Percentiles rank a stretch among this genome's conserved stretches.
These are phyloP conservation scores for Balanococcus diminutus DNA, from an alignment of 2,888 invertebrate genomes.

Conservation along the genomic window DNA sequence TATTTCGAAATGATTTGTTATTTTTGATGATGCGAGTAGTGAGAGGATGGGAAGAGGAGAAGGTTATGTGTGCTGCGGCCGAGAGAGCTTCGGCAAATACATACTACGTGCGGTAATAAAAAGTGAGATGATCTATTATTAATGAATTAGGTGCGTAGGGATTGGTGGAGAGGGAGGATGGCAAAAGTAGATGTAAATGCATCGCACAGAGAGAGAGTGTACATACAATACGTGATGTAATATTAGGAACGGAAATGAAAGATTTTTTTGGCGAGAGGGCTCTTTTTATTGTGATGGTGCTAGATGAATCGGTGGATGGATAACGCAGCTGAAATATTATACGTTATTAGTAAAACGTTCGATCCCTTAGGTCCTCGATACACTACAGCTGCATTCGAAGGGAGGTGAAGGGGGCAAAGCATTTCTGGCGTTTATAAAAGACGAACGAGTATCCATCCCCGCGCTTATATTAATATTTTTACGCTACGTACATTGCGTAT, in stretches of 20 bases:
- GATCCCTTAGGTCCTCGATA: slow-evolving; percentile 26
- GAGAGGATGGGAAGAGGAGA: background rate
- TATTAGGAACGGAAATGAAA: slow-evolving; percentile 25
- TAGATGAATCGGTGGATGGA: background rate
- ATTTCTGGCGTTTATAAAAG: slow-evolving; percentile 1
- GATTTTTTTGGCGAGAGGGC: slow-evolving; percentile 29
- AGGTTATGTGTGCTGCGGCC: background rate
- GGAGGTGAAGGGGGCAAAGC: background rate
- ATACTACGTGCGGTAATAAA: slow-evolving; percentile 15
- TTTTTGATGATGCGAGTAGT: background rate
- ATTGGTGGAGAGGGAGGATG: background rate
- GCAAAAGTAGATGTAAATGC: background rate
- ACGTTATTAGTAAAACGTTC: slow-evolving; percentile 52
- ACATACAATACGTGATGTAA: background rate
- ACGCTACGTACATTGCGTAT: background rate
- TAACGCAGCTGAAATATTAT: slow-evolving; percentile 48
- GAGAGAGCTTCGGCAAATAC: background rate
- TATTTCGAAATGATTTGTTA: slow-evolving; percentile 24
- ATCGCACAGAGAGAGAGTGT: background rate
- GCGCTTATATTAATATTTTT: background rate
- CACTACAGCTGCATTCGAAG: slow-evolving; percentile 26
- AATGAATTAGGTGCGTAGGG: background rate
- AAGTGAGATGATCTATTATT: slow-evolving; percentile 34
- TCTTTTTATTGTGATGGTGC: background rate
- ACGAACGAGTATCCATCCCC: background rate